Evolutionary conservation across 64 coral and sea anemone genomes (phyloP).

Genomic region (Catalaphyllia jardinei): DNA sequence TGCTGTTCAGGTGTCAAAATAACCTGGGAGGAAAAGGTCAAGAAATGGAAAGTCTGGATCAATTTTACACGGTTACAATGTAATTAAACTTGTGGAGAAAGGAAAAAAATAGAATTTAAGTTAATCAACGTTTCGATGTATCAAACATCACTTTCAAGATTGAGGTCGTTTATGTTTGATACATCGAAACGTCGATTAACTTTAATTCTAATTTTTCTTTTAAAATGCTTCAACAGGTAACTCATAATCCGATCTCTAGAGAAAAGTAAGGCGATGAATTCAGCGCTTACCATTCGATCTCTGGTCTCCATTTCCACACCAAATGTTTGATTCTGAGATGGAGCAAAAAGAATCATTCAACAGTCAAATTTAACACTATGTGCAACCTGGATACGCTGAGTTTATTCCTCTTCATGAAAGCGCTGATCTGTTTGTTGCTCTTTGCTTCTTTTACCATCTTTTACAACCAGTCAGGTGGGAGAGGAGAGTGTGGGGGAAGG

Average conservation of each 20-base stretch:
- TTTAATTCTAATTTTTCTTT: no score
- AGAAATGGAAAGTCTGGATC: neutral
- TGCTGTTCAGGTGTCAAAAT: conserved; percentile 60
- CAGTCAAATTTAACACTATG: neutral
- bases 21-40: neutral
- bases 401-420: no score
- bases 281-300: neutral
- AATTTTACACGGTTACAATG: neutral
- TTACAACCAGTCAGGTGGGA: no score
- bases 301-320: conserved; percentile 4
- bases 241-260: neutral
- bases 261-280: neutral
- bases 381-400: no score
- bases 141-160: no score
- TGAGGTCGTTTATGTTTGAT: no score
- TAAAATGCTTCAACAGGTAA: no score
- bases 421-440: no score
- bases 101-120: neutral
- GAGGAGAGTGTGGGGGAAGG: no score
- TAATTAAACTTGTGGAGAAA: neutral
- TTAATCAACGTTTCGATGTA: no score
- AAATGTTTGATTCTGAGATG: conserved; percentile 20
- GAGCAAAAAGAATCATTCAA: neutral
- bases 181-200: no score
- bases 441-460: no score